Percentiles rank a stretch among this genome's conserved stretches.
Conservation (phyloP, 2,113 vertebrate genomes). For the Cyprinodon brontotheroides region DNA sequence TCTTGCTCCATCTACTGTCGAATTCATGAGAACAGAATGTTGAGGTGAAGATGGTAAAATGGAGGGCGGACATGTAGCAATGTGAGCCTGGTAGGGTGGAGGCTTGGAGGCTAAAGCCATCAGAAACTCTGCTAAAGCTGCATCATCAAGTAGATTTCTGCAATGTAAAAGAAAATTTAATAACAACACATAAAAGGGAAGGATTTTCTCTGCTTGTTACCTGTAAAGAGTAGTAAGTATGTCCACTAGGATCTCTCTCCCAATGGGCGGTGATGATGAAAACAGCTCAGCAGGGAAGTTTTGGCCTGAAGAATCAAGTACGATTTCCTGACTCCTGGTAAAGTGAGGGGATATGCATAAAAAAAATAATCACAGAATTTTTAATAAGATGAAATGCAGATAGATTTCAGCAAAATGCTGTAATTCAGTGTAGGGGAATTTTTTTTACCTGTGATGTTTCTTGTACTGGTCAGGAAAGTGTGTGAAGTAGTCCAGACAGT, state of each 20-base stretch:
- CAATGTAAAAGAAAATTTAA: not conserved
- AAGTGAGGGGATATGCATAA: conserved; percentile 32
- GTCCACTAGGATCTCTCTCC: conserved; percentile 75
- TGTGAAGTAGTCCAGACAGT: conserved; percentile 75
- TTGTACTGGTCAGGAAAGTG: conserved; percentile 76
- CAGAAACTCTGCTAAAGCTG: conserved; percentile 78
- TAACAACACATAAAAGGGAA: not conserved
- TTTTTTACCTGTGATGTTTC: conserved; percentile 75
- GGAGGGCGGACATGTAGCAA: not conserved
- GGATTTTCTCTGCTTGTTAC: conserved; percentile 59
- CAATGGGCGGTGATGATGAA: conserved; percentile 48
- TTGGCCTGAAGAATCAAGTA: not conserved
- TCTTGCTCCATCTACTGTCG: not conserved
- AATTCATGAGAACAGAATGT: not conserved
- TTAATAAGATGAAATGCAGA: not conserved
- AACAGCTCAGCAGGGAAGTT: not conserved
- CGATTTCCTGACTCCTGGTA: not conserved
- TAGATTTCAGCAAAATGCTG: not conserved
- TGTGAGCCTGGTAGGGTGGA: conserved; percentile 77
- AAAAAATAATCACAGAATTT: not conserved
- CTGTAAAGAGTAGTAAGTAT: conserved; percentile 80
- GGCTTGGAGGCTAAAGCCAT: conserved; percentile 66
- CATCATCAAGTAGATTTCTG: conserved; percentile 85
- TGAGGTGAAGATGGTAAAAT: not conserved
- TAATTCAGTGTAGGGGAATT: not conserved